These are phyloP conservation scores for Lynx canadensis DNA, from an alignment of 2,113 vertebrate species.

Conservation along the genomic window DNA sequence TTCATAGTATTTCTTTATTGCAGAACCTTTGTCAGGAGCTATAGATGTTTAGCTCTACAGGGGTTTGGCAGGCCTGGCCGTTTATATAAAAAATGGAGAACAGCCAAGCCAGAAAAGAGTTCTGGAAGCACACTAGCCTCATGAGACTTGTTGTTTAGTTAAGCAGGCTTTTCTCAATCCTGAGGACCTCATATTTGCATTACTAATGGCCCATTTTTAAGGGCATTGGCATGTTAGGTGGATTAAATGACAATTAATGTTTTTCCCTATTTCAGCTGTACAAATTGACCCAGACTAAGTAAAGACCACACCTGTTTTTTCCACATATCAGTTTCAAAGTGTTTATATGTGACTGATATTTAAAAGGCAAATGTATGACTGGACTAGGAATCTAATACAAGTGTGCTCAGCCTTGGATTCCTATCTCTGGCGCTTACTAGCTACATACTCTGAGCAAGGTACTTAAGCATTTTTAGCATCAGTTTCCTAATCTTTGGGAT, in stretches of 20 bases:
- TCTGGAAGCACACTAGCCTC: background rate
- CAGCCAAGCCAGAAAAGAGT: background rate
- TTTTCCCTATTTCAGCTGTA: slow-evolving; percentile 39
- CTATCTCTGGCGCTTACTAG: background rate
- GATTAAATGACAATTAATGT: slow-evolving; percentile 26
- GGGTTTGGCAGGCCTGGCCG: background rate
- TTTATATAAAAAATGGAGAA: slow-evolving; percentile 7
- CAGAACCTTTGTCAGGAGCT: background rate
- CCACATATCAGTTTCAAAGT: slow-evolving; percentile 31
- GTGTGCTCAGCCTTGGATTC: background rate
- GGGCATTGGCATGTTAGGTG: slow-evolving; percentile 30
- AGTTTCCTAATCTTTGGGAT: slow-evolving; percentile 33
- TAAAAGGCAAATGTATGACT: slow-evolving; percentile 34
- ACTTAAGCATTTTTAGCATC: background rate
- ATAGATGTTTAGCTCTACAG: background rate
- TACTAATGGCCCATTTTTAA: slow-evolving; percentile 53
- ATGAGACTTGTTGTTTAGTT: background rate
- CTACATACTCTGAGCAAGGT: background rate
- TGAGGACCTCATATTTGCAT: slow-evolving; percentile 16
- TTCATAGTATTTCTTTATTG: background rate
- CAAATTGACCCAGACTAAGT: slow-evolving; percentile 1
- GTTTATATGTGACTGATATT: slow-evolving; percentile 45
- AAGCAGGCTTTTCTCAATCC: slow-evolving; percentile 35
- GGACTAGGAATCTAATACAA: background rate
- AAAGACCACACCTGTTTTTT: slow-evolving; percentile 38